These are phyloP conservation scores for Onychomys torridus DNA, from an alignment of 2,797 vertebrate species.

Conservation along the genomic window DNA sequence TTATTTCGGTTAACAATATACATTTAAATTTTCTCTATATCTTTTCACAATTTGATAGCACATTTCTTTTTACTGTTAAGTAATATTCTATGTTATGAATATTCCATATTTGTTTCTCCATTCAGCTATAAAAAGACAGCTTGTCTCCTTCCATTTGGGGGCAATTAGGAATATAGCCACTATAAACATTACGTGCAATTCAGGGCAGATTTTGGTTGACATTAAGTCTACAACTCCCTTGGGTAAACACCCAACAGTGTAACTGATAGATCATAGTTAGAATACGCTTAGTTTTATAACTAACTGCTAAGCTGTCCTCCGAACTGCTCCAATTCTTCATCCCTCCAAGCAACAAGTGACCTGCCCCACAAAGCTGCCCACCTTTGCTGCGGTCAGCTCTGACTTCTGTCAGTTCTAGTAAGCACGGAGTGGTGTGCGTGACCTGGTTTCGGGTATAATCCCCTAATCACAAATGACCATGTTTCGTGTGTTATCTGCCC, in stretches of 20 bases:
- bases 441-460: neutral
- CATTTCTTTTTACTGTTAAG: conserved; percentile 23
- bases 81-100: neutral
- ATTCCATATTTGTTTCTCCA: neutral
- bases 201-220: neutral
- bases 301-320: neutral
- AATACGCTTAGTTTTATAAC: neutral
- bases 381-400: neutral
- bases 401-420: neutral
- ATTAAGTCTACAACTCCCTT: neutral
- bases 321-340: too few relatives aligned
- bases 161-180: neutral
- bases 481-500: neutral
- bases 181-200: neutral
- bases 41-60: neutral
- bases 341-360: neutral
- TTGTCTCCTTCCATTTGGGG: neutral
- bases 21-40: neutral
- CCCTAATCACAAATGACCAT: neutral
- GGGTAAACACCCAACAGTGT: neutral
- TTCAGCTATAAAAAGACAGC: neutral
- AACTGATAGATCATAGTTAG: neutral
- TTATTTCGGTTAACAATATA: neutral
- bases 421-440: fast-evolving
- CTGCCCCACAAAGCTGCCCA: neutral